Evolutionary conservation across 2,797 vertebrate species (phyloP), one percentile per base, ranked within the genome.

Genomic region (Stomatorhinus walkeri): DNA sequence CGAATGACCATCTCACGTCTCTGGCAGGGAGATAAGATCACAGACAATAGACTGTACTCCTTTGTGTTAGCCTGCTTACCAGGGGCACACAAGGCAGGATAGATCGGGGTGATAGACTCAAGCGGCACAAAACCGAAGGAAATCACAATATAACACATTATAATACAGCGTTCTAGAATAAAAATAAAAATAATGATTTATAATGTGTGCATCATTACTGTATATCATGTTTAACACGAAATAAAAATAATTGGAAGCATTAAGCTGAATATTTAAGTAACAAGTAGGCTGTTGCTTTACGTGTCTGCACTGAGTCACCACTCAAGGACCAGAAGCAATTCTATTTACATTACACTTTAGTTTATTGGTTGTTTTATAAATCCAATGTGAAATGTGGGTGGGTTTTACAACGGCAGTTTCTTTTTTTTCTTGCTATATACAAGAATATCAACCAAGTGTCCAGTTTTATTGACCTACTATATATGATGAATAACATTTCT

Each of bases 41-140:
- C 40, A 48, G 43, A 88, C 61, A 88, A 54, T 76, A 54, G 46
- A 52, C 59, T 89, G 88, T 54, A 76, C 48, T 72, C 32, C 83
- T 89, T 89, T 89, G 61, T 87, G 83, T 22, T 72, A 49, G 43
- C 24, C 79, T 46, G 40, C 36, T 48, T 22, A 28, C 46, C 19
- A 16, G 14, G 2, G 24, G 3, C 10, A 24, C 49, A 36, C 48
- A 52, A 36, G 51, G 51, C 51, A 87, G 7, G 51, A 56, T 10
- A 49, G 48, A 85, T 32, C 12, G 49, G 83, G 10, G 19, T 24
- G n/a, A 43, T 22, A 8, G 46, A 22, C 72, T 43, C 16, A 40
- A n/a, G 32, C 40, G 43, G n/a, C 76, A 10, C 8, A 19, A 81
- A 81, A 8, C 40, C 76, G 36, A 43, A 81, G 12, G 76, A 51